Conservation (phyloP, 1,140 invertebrate species). For the Hyles vespertilio region DNA sequence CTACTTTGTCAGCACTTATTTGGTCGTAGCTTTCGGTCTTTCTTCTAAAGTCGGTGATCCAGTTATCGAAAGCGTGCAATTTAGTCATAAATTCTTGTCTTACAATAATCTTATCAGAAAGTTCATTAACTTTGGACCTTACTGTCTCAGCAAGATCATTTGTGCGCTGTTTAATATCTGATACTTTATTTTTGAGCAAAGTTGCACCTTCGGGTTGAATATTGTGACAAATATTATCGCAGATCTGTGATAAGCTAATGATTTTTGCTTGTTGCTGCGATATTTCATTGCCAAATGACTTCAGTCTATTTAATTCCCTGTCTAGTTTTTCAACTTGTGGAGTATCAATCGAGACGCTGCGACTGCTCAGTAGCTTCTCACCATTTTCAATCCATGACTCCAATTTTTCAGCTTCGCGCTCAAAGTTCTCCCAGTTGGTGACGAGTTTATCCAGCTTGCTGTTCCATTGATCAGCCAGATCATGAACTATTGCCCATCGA, state of each 20-base stretch:
- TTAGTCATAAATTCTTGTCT: slow-evolving; percentile 91
- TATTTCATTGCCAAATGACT: slow-evolving; percentile 88
- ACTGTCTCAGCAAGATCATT: slow-evolving; percentile 83
- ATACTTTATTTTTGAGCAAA: slow-evolving; percentile 82
- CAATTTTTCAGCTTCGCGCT: slow-evolving; percentile 82
- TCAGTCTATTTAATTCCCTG: slow-evolving; percentile 82
- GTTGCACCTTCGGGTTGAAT: slow-evolving; percentile 86
- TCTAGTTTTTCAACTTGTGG: slow-evolving; percentile 84
- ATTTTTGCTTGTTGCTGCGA: slow-evolving; percentile 88
- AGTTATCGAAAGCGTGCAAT: slow-evolving; percentile 87
- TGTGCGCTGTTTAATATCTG: slow-evolving; percentile 84
- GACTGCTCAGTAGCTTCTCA: slow-evolving; percentile 77
- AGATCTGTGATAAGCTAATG: slow-evolving; percentile 85
- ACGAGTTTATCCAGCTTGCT: slow-evolving; percentile 88
- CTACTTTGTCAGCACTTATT: slow-evolving; percentile 86
- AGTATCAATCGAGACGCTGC: slow-evolving; percentile 78
- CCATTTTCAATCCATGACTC: slow-evolving; percentile 84
- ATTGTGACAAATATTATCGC: slow-evolving; percentile 85
- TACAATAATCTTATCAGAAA: slow-evolving; percentile 87
- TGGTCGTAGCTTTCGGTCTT: slow-evolving; percentile 88
- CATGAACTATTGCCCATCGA: slow-evolving; percentile 85
- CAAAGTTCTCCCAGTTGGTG: slow-evolving; percentile 87
- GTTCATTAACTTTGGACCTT: slow-evolving; percentile 83
- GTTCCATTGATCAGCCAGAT: slow-evolving; percentile 83
- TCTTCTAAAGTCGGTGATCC: slow-evolving; percentile 86